These are phyloP conservation scores for Bradypodion ventrale DNA, from an alignment of 2,797 vertebrate genomes.

Conservation along the genomic window DNA sequence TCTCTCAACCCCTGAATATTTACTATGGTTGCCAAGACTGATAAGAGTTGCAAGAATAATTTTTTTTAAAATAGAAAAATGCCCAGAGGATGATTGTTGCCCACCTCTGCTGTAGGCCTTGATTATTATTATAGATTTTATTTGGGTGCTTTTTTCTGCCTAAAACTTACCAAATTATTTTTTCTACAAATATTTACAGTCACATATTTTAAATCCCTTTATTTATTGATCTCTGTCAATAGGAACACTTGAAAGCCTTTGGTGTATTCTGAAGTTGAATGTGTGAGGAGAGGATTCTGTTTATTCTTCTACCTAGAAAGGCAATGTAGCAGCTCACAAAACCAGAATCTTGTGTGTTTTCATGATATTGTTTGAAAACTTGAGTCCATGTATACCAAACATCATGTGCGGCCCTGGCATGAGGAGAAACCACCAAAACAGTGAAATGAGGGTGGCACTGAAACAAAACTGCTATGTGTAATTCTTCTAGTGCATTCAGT, in stretches of 20 bases:
- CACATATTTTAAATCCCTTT: background rate
- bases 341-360: background rate
- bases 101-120: background rate
- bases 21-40: too few species aligned
- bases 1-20: too few species aligned
- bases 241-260: background rate
- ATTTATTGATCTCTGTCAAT: too few species aligned
- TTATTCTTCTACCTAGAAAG: background rate
- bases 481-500: background rate
- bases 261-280: background rate
- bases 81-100: too few species aligned
- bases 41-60: too few species aligned
- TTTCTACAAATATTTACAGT: background rate
- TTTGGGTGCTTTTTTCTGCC: background rate
- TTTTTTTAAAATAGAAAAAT: too few species aligned
- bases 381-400: background rate
- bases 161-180: background rate
- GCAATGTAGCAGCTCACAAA: background rate
- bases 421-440: background rate
- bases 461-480: slow-evolving; percentile 9
- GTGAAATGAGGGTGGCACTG: slow-evolving; percentile 2
- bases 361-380: background rate
- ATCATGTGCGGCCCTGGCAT: background rate
- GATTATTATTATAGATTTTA: background rate
- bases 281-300: background rate